Evolutionary conservation across 2,888 invertebrate species (phyloP).

Genomic region (Drosophila rellima): DNA sequence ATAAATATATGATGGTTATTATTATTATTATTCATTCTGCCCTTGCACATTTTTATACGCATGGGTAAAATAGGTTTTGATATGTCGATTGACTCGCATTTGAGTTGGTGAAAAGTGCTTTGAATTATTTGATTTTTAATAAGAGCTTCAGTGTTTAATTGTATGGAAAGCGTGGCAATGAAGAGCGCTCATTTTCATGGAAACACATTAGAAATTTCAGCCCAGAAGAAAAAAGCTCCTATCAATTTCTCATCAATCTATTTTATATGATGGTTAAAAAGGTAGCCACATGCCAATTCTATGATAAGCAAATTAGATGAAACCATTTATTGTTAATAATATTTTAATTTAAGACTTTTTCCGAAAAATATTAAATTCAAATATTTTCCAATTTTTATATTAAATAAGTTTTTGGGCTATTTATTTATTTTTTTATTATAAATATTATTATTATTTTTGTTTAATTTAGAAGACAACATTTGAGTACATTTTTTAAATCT

Average conservation of each 20-base stretch:
- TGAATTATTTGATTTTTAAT: slow-evolving; percentile 42
- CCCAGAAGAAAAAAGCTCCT: background rate
- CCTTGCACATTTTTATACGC: slow-evolving; percentile 34
- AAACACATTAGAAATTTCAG: slow-evolving; percentile 17
- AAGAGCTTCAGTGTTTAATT: slow-evolving; percentile 54
- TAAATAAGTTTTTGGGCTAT: too few relatives aligned
- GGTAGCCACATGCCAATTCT: background rate
- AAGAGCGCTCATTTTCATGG: slow-evolving; percentile 18
- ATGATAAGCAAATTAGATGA: background rate
- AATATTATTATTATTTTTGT: too few relatives aligned
- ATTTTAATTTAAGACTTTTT: background rate
- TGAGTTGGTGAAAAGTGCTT: slow-evolving; percentile 30
- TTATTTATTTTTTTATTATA: too few relatives aligned
- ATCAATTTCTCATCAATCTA: background rate
- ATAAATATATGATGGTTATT: slow-evolving; percentile 34
- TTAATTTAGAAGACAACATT: too few relatives aligned
- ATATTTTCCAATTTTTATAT: background rate
- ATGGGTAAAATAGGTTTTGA: slow-evolving; percentile 39
- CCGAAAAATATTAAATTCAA: too few relatives aligned
- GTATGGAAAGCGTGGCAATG: slow-evolving; percentile 53
- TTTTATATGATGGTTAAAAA: background rate
- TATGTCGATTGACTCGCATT: slow-evolving; percentile 24
- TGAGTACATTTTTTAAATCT: too few relatives aligned
- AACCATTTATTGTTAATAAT: background rate
- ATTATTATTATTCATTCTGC: slow-evolving; percentile 31